Percentiles rank a stretch among this genome's conserved stretches.
Conservation (phyloP, 1,140 invertebrate species). For the Drosophila nebulosa region DNA sequence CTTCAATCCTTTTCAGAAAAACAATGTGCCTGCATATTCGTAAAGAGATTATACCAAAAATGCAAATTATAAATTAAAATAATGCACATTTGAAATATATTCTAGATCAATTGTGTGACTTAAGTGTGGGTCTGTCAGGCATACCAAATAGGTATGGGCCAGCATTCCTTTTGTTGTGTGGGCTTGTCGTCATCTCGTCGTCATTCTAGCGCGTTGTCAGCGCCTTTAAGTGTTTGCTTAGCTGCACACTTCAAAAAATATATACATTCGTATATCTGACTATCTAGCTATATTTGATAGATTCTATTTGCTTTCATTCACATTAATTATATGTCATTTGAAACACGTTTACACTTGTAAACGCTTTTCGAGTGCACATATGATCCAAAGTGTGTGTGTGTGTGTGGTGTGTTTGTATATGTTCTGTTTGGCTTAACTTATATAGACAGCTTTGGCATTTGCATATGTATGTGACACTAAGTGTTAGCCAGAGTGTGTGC, state of each 20-base stretch:
- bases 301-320: conserved; percentile 46
- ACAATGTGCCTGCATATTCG: background rate
- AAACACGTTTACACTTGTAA: conserved; percentile 63
- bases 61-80: background rate
- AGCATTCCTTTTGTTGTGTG: conserved; percentile 38
- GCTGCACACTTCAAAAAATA: conserved; percentile 42
- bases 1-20: too few relatives aligned
- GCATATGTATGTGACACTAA: conserved; percentile 38
- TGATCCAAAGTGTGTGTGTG: background rate
- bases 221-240: conserved; percentile 28
- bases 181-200: conserved; percentile 44
- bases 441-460: conserved; percentile 63
- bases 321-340: conserved; percentile 72
- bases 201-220: conserved; percentile 4
- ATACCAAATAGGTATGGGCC: conserved; percentile 19
- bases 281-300: conserved; percentile 2
- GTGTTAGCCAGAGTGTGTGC: background rate
- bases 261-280: background rate
- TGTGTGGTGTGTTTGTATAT: background rate
- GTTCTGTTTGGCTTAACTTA: conserved; percentile 34
- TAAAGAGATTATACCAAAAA: background rate
- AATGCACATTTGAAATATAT: background rate
- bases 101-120: conserved; percentile 15
- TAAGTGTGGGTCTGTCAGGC: conserved; percentile 27
- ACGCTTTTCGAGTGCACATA: conserved; percentile 33